A percentile compares a stretch with the other conserved stretches of the same genome.
Conservation (phyloP, 1,140 invertebrate genomes). For the Aleiodes sp. region DNA sequence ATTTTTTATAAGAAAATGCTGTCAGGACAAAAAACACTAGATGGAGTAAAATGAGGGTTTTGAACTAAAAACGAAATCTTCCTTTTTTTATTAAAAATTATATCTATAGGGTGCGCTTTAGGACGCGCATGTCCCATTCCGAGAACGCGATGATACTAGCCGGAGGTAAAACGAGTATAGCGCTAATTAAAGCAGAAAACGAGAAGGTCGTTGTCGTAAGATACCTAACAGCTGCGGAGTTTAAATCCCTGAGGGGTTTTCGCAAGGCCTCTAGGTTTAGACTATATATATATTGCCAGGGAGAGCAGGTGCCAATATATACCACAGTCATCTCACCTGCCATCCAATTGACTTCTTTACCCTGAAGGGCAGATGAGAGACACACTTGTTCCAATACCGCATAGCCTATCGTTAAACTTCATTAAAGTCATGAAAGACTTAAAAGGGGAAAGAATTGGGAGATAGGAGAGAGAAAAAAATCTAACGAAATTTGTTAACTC, state of each 20-base stretch:
- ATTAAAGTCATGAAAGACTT: background rate
- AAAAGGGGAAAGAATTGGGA: background rate
- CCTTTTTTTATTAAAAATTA: background rate
- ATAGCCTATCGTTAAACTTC: constrained; percentile 4
- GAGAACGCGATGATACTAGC: constrained; percentile 24
- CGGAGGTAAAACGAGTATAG: background rate
- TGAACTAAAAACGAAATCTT: background rate
- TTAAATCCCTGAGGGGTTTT: background rate
- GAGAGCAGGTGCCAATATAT: constrained; percentile 53
- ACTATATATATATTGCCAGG: constrained; percentile 40
- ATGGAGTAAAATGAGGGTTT: background rate
- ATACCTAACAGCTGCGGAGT: constrained; percentile 23
- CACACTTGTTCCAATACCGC: background rate
- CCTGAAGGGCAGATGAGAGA: background rate
- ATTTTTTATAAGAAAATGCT: no score
- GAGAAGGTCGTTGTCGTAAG: constrained; percentile 32
- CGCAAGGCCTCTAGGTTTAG: constrained; percentile 26
- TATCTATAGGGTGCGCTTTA: background rate
- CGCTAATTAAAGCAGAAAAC: constrained; percentile 28
- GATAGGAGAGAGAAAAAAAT: background rate
- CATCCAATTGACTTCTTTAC: constrained; percentile 29
- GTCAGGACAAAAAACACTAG: background rate
- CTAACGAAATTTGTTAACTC: constrained; percentile 29
- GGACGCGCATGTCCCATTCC: constrained; percentile 27
- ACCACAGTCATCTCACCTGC: constrained; percentile 50